Evolutionary conservation across 2,113 vertebrate species (phyloP), one percentile per base, ranked within the genome.

Genomic region (Damaliscus lunatus): DNA sequence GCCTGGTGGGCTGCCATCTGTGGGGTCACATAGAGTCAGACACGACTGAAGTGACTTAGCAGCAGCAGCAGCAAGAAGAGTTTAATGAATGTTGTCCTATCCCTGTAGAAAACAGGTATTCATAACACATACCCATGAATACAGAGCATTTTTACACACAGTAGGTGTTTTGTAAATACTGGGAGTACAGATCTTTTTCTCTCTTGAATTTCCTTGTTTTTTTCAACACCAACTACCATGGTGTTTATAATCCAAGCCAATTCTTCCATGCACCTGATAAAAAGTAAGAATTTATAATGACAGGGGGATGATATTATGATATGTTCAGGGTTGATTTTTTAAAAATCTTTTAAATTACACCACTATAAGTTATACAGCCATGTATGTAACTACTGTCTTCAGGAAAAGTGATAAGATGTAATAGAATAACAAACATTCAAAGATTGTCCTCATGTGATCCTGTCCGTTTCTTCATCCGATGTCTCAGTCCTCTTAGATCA

Each of bases 391-490:
- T 90, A 55, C 23, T 40, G 31, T 55, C 64, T 62, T 86, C 59
- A 90, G 67, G 60, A 60, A 78, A 83, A 21, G 36, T 55, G 52
- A 27, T 78, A 77, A 84, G n/a, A 67, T 31, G 8, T 40, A 85
- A 36, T 23, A 57, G 33, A 36, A 19, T 46, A 89, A 50, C 29
- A 77, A 59, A 46, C 53, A 52, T 86, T 96, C 40, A 46, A 74
- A 92, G 40, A n/a, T 7, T 62, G 31, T 57, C 23, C 43, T 93
- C 40, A 36, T 19, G 33, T 14, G 23, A 43, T 90, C 7, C 55
- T 33, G 3, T 11, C 1, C 5, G 15, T 40, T 53, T 53, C n/a
- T 91, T 88, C 33, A 55, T 21, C 11, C 31, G 11, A 0, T 31
- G n/a, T 17, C 40, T 87, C 46, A 85, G 1, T 5, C 16, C 53